Conservation (phyloP, 2,113 vertebrate genomes). For the Henicopernis longicauda region DNA sequence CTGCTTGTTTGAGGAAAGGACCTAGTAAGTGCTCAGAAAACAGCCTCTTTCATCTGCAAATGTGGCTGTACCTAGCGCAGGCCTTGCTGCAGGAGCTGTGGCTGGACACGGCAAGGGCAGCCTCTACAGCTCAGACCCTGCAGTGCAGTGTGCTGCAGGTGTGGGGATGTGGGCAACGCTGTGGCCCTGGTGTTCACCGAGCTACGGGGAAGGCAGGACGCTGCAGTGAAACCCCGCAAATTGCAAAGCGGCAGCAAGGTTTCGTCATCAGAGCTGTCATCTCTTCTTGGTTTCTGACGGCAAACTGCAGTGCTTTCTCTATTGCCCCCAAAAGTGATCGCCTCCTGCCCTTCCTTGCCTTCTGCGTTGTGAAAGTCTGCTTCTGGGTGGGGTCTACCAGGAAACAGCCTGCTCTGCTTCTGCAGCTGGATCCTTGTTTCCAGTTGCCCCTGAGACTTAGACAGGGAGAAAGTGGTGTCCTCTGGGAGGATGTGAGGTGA, state of each 20-base stretch:
- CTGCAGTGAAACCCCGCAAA: not conserved
- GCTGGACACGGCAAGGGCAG: conserved; percentile 21
- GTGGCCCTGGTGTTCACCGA: no score
- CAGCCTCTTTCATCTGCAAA: not conserved
- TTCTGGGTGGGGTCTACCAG: not conserved
- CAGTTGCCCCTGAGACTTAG: not conserved
- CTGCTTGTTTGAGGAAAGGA: not conserved
- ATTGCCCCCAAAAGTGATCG: not conserved
- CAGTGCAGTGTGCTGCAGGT: not conserved
- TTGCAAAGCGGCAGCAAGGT: not conserved
- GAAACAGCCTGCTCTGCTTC: not conserved
- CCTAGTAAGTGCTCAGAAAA: not conserved
- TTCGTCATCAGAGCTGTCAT: not conserved
- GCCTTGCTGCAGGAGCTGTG: not conserved
- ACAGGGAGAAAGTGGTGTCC: not conserved
- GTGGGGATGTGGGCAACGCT: not conserved
- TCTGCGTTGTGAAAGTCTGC: not conserved
- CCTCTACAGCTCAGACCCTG: conserved; percentile 43
- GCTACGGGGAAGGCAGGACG: not conserved
- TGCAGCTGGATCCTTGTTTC: not conserved
- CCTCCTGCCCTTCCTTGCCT: not conserved
- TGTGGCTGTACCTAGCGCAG: not conserved
- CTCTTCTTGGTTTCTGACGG: not conserved
- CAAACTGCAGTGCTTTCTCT: not conserved
- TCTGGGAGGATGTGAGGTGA: not conserved